A percentile compares a stretch with the other conserved stretches of the same genome.
phyloP scores from a whole-genome alignment of 2,113 vertebrate genomes.

The Perca schrenkii region DNA sequence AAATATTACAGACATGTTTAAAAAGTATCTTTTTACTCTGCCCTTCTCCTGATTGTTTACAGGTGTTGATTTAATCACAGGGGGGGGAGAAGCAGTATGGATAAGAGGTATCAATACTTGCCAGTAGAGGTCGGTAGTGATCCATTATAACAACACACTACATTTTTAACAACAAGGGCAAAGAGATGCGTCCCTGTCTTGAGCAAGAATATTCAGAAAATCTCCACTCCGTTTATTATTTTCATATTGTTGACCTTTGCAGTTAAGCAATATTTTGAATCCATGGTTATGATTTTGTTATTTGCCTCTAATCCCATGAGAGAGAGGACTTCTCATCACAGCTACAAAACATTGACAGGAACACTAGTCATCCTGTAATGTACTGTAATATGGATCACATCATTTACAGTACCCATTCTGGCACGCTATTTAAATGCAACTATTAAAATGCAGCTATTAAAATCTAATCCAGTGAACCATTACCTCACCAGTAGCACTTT shows the following conservation, averaged over 20 bases:
- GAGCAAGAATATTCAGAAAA: neutral
- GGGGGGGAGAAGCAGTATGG: neutral
- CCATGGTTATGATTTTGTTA: constrained; percentile 43
- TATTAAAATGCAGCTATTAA: constrained; percentile 66
- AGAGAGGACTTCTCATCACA: constrained; percentile 48
- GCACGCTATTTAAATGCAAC: neutral
- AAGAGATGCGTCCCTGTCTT: neutral
- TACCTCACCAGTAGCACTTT: constrained; percentile 79
- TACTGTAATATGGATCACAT: constrained; percentile 60
- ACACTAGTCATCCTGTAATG: neutral
- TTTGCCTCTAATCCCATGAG: constrained; percentile 29
- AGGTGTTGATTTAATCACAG: constrained; percentile 11
- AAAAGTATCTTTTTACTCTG: neutral
- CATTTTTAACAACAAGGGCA: neutral
- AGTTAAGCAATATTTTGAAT: constrained; percentile 51
- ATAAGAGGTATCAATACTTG: neutral
- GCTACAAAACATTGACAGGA: constrained; percentile 54
- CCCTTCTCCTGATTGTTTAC: neutral
- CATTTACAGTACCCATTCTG: constrained; percentile 71
- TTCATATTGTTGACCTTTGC: constrained; percentile 12
- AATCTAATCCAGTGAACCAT: constrained; percentile 74
- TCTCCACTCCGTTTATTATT: constrained; percentile 21
- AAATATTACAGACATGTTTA: neutral
- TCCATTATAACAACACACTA: constrained; percentile 16
- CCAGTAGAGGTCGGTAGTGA: constrained; percentile 69